Evolutionary conservation across 1,140 invertebrate genomes (phyloP), one percentile per base, ranked within the genome.

Genomic region (Polypedilum pembai): DNA sequence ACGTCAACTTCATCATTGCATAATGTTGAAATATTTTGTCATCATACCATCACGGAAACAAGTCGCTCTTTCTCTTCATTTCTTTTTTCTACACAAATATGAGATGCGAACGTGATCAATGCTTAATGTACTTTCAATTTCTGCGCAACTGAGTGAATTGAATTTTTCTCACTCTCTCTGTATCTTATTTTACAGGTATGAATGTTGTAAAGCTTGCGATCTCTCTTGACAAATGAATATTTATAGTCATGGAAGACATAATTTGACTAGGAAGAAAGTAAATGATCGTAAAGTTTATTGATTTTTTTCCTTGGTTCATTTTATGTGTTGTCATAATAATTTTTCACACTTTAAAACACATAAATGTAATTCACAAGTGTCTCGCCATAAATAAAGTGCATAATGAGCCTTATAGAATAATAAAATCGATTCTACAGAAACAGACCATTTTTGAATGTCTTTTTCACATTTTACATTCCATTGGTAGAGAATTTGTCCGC

Each of bases 251-350:
- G n/a, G 12, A 56, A 4, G 45, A 12, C n/a, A 15, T 56, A 56
- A 56, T 56, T 56, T 56, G 45, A 56, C 24, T 33, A 33, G 24
- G 24, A 33, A 33, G 24, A 33, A 33, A 33, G 24, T 33, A 15
- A 56, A 56, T 12, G n/a, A 56, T 56, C n/a, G 45, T 33, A 33
- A 56, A 56, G n/a, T 56, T 56, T 56, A n/a, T 56, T n/a, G 12
- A 56, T 15, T 56, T 56, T 56, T 56, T n/a, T 15, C 45, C 3
- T 56, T 56, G 12, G 4, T 12, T 4, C 12, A 56, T 56, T 56
- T 45, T 56, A n/a, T 56, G 15, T 56, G 45, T 56, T n/a, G 45
- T n/a, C 45, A 15, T 56, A 56, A 56, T 56, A 56, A 56, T 56
- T 56, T 33, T 56, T 56, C 45, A 12, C 45, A 56, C 45, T 56